A percentile compares a stretch with the other conserved stretches of the same genome.
Evolutionary conservation across 2,888 invertebrate species (phyloP).

Genomic region (Acrocyrtus sp.): DNA sequence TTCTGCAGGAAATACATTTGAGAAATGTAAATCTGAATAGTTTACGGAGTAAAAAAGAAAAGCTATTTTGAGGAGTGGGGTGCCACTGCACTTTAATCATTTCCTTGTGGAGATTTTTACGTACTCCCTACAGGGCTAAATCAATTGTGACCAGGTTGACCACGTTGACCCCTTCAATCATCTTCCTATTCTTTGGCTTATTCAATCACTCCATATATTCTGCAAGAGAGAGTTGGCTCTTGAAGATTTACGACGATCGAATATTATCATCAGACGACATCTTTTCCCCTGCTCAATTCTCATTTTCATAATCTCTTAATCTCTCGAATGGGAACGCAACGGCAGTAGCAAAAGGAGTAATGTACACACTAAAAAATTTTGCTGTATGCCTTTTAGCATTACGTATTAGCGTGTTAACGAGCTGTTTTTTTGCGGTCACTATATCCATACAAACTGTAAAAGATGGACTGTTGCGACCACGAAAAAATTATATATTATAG

Average conservation of each 20-base stretch:
- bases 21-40: no score
- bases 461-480: constrained; percentile 14
- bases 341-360: neutral
- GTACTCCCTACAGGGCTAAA: constrained; percentile 4
- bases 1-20: no score
- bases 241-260: no score
- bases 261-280: neutral
- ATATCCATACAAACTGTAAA: constrained; percentile 20
- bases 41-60: no score
- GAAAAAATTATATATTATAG: no score
- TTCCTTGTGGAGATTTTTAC: no score
- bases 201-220: constrained; percentile 21
- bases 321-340: constrained; percentile 4
- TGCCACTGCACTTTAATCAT: constrained; percentile 18
- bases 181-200: neutral
- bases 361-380: neutral
- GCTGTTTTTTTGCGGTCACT: constrained; percentile 30
- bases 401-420: constrained; percentile 8
- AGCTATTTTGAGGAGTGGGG: no score
- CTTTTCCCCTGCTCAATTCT: neutral
- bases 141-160: constrained; percentile 30
- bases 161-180: constrained; percentile 20
- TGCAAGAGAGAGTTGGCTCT: neutral
- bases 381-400: neutral
- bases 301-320: constrained; percentile 4